Evolutionary conservation across 2,888 invertebrate species (phyloP), one percentile per base, ranked within the genome.

Genomic region (Erynnis tages): DNA sequence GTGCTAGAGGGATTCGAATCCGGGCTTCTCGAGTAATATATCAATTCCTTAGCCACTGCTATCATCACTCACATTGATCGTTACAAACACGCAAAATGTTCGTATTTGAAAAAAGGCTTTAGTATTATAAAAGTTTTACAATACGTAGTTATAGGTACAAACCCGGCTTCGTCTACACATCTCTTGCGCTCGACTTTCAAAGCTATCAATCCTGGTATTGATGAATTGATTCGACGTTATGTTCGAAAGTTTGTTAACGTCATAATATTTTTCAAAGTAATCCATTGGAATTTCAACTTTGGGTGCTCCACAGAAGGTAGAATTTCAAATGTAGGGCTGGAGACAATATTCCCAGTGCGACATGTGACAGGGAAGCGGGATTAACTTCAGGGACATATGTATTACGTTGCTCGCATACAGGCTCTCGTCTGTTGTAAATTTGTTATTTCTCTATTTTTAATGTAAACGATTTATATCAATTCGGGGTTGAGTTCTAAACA

Each of bases 141-240:
- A 14, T 32, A 7, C 13, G 14, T 7, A 3, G 7, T 11, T 11
- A 5, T 11, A 29, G 5, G 29, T 4, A 2, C 14, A n/a, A n/a
- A n/a, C n/a, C n/a, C n/a, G n/a, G n/a, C 0, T 7, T 3, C 14
- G 7, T 32, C 13, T 17, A 35, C 4, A 21, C 21, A 23, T 30
- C 13, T 19, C 32, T 40, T 27, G n/a, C 16, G 40, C 38, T 32
- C 44, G 34, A 37, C 23, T 52, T 34, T 41, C 16, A 7, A 23
- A 8, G n/a, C 48, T 16, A 53, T 53, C 37, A 37, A 44, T 53
- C 44, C 38, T 38, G 23, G 23, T 32, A 32, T 63, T 69, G 73
- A 73, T 70, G 64, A 69, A 76, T 75, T 67, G 71, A 67, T 61
- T 58, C 57, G 55, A 65, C 66, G 66, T 73, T 70, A 67, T 65